Conservation (phyloP, 2,113 vertebrate genomes). For the Artemisiospiza belli region DNA sequence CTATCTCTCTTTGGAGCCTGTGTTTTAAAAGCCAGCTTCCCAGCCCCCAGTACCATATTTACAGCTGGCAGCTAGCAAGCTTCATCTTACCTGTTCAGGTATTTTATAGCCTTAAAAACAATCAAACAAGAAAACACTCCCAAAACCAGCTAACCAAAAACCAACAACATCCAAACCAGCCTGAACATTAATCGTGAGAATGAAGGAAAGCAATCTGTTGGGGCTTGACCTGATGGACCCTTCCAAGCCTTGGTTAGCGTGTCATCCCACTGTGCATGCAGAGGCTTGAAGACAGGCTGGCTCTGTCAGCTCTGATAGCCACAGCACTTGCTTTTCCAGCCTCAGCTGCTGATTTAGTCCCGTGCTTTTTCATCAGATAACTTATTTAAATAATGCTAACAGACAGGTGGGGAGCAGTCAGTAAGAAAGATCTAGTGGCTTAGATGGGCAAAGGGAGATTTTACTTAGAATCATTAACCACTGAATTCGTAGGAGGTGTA, state of each 20-base stretch:
- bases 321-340: constrained; percentile 13
- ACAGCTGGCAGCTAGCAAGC: neutral
- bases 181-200: neutral
- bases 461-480: neutral
- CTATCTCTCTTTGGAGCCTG: neutral
- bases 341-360: neutral
- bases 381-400: neutral
- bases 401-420: neutral
- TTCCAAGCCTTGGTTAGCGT: neutral
- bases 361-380: constrained; percentile 13
- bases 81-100: neutral
- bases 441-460: neutral
- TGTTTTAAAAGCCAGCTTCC: neutral
- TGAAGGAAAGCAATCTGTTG: neutral
- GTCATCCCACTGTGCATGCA: neutral
- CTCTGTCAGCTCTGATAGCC: constrained; percentile 39
- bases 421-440: neutral
- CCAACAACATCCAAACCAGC: neutral
- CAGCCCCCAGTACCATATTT: neutral
- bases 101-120: neutral
- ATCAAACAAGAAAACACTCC: neutral
- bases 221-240: neutral
- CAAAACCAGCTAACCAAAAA: neutral
- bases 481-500: neutral
- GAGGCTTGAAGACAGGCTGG: neutral